phyloP scores from a whole-genome alignment of 92 coral and sea anemone genomes.

The Pocillopora grandis region DNA sequence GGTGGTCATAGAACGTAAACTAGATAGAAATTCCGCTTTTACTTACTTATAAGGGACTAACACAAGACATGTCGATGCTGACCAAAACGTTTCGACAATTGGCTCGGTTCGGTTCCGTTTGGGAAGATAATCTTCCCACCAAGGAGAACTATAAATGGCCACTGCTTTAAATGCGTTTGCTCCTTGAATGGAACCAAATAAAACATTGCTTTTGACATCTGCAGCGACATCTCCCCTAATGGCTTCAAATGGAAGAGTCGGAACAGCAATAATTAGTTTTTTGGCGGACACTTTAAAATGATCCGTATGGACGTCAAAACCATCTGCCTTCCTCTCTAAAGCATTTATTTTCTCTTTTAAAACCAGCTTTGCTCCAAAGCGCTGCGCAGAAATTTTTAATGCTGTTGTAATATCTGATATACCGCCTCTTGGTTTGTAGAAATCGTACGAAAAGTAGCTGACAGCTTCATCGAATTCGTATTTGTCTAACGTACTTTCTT shows the following conservation, averaged over 20 bases:
- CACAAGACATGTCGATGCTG: slow-evolving; percentile 18
- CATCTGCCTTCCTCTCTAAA: not conserved
- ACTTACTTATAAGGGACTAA: slow-evolving; percentile 22
- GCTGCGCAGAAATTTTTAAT: not conserved
- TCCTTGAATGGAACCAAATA: not conserved
- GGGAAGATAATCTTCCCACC: slow-evolving; percentile 16
- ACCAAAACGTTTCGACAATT: not conserved
- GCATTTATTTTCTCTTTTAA: not conserved
- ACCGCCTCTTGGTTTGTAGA: slow-evolving; percentile 3
- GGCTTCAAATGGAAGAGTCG: not conserved
- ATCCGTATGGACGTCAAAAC: not conserved
- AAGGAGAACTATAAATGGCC: slow-evolving; percentile 18
- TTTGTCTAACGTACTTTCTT: slow-evolving; percentile 6
- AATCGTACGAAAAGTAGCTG: not conserved
- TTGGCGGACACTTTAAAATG: slow-evolving; percentile 1
- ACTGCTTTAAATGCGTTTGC: not conserved
- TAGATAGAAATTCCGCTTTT: not conserved
- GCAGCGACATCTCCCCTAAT: not conserved
- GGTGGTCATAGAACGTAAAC: not conserved
- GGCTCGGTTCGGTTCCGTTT: not conserved
- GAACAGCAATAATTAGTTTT: slow-evolving; percentile 17
- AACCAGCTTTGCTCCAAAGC: slow-evolving; percentile 16
- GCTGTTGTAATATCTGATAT: slow-evolving; percentile 1
- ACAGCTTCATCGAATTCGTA: not conserved
- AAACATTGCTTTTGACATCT: not conserved